These are phyloP conservation scores for Poecilobothrus nobilitatus DNA, from an alignment of 2,888 invertebrate species.

Conservation along the genomic window DNA sequence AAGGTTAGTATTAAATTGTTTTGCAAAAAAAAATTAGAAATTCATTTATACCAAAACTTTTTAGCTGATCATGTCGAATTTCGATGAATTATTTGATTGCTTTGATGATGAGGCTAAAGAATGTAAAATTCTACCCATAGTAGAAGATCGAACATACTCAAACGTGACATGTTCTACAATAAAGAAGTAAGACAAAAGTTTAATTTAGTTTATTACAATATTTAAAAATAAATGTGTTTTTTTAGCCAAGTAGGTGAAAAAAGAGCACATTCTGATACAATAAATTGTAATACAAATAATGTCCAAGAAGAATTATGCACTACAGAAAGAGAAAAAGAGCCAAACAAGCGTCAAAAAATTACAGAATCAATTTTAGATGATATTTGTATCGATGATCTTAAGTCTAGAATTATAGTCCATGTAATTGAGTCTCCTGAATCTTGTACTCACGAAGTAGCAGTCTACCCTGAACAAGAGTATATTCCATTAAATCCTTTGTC, in stretches of 20 bases:
- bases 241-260: slow-evolving; percentile 20
- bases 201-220: slow-evolving; percentile 14
- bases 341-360: slow-evolving; percentile 26
- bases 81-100: slow-evolving; percentile 42
- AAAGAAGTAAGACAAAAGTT: slow-evolving; percentile 13
- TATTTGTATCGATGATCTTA: slow-evolving; percentile 61
- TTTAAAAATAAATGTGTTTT: background rate
- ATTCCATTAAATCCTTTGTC: slow-evolving; percentile 50
- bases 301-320: background rate
- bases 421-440: slow-evolving; percentile 83
- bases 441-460: slow-evolving; percentile 93
- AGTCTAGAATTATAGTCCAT: slow-evolving; percentile 77
- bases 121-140: slow-evolving; percentile 18
- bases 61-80: slow-evolving; percentile 30
- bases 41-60: no score
- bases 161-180: slow-evolving; percentile 7
- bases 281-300: slow-evolving; percentile 15
- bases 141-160: slow-evolving; percentile 16
- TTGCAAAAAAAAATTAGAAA: no score
- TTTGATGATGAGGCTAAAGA: slow-evolving; percentile 32
- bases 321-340: background rate
- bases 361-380: slow-evolving; percentile 38
- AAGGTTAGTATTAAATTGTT: no score
- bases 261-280: slow-evolving; percentile 16
- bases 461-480: slow-evolving; percentile 81